These are phyloP conservation scores for Melieria omissa DNA, from an alignment of 2,888 invertebrate genomes.

Conservation along the genomic window DNA sequence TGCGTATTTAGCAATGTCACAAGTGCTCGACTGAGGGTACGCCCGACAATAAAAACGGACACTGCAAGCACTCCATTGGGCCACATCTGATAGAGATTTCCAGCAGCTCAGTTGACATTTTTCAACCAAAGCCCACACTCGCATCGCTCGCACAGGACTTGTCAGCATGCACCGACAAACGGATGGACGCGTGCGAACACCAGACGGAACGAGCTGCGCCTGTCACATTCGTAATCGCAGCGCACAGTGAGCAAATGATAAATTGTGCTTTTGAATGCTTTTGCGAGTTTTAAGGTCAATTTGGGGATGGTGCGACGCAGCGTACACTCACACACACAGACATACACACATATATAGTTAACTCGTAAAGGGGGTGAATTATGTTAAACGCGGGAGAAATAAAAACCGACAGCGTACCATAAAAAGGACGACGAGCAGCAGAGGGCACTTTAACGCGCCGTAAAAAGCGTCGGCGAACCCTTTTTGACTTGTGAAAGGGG, in stretches of 20 bases:
- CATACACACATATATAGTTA: slow-evolving; percentile 27
- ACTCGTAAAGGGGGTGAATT: slow-evolving; percentile 36
- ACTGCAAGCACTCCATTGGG: slow-evolving; percentile 39
- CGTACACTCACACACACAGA: slow-evolving; percentile 7
- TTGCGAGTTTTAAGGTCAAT: slow-evolving; percentile 65
- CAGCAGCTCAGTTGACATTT: slow-evolving; percentile 25
- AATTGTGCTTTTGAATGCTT: slow-evolving; percentile 65
- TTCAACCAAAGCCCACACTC: slow-evolving; percentile 19
- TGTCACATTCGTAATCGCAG: slow-evolving; percentile 37
- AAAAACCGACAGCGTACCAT: neutral
- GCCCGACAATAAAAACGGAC: slow-evolving; percentile 16
- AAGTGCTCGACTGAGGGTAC: slow-evolving; percentile 9
- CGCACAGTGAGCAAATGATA: slow-evolving; percentile 60
- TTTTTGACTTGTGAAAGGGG: neutral
- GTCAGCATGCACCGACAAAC: neutral
- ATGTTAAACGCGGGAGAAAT: neutral
- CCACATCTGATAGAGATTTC: slow-evolving; percentile 57
- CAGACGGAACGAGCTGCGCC: slow-evolving; percentile 17
- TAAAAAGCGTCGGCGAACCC: neutral
- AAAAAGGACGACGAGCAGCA: neutral
- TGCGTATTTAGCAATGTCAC: slow-evolving; percentile 5
- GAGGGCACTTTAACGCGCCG: slow-evolving; percentile 1
- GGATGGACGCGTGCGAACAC: neutral
- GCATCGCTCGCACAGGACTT: slow-evolving; percentile 6
- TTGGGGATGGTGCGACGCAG: slow-evolving; percentile 58